These are phyloP conservation scores for Oceanodroma tethys DNA, from an alignment of 2,113 vertebrate species.

Conservation along the genomic window DNA sequence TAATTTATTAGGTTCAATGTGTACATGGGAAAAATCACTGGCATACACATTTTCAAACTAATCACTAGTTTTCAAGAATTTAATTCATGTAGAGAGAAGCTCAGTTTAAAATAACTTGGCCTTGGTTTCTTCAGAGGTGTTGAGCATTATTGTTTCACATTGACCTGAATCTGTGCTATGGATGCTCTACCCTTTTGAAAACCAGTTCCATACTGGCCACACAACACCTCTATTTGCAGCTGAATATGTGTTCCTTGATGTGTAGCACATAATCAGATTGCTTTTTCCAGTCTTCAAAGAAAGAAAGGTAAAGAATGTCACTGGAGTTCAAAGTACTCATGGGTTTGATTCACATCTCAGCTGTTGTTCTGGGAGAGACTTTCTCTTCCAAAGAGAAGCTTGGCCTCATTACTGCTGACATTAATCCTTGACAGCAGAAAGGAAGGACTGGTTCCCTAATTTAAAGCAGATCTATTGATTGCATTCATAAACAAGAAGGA, in stretches of 20 bases:
- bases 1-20: neutral
- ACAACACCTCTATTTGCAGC: neutral
- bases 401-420: conserved; percentile 13
- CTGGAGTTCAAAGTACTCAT: neutral
- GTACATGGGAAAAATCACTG: neutral
- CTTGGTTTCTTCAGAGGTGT: neutral
- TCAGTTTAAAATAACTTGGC: neutral
- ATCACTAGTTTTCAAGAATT: neutral
- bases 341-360: neutral
- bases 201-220: neutral
- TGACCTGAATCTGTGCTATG: neutral
- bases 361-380: neutral
- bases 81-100: neutral
- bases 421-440: conserved; percentile 24
- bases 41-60: neutral
- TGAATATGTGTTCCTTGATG: neutral
- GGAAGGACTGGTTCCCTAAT: neutral
- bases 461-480: conserved; percentile 22
- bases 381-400: neutral
- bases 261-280: neutral
- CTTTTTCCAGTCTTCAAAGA: neutral
- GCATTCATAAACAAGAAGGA: conserved; percentile 13
- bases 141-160: neutral
- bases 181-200: neutral
- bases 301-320: neutral